Conservation (phyloP, 1,140 invertebrate genomes). For the Musca vetustissima region DNA sequence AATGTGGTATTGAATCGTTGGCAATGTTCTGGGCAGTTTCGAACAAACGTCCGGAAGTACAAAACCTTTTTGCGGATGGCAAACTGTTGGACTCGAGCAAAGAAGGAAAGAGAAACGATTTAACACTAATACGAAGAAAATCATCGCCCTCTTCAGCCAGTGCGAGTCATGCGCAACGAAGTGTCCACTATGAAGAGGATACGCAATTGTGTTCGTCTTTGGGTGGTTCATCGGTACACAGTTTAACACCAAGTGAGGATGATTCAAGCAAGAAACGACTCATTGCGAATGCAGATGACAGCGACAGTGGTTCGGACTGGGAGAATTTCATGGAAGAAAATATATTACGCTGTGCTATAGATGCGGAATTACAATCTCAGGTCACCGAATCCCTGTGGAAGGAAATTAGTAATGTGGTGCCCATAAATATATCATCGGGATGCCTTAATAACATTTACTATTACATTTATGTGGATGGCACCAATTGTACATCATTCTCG, state of each 20-base stretch:
- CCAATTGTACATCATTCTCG: constrained; percentile 43
- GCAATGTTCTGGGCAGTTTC: constrained; percentile 64
- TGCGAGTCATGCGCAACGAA: constrained; percentile 9
- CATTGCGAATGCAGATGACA: constrained; percentile 30
- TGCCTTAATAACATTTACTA: constrained; percentile 47
- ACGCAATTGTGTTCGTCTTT: constrained; percentile 43
- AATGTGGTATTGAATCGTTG: constrained; percentile 64
- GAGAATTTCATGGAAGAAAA: constrained; percentile 63
- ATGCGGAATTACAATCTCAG: constrained; percentile 67
- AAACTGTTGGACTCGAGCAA: no score
- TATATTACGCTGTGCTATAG: constrained; percentile 59
- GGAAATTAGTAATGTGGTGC: constrained; percentile 68
- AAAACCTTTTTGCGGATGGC: constrained; percentile 24
- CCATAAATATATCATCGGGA: constrained; percentile 58
- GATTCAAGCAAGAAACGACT: constrained; percentile 40
- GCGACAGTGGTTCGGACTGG: constrained; percentile 62
- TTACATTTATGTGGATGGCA: constrained; percentile 48
- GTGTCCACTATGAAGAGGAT: constrained; percentile 38
- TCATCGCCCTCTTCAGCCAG: neutral
- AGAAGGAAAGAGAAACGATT: no score
- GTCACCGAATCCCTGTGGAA: constrained; percentile 71
- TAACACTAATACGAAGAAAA: no score
- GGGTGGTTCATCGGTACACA: constrained; percentile 51
- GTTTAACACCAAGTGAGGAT: constrained; percentile 50
- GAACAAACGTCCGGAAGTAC: constrained; percentile 59